Conservation (phyloP, 1,140 invertebrate genomes). For the Hylaeus anthracinus region DNA sequence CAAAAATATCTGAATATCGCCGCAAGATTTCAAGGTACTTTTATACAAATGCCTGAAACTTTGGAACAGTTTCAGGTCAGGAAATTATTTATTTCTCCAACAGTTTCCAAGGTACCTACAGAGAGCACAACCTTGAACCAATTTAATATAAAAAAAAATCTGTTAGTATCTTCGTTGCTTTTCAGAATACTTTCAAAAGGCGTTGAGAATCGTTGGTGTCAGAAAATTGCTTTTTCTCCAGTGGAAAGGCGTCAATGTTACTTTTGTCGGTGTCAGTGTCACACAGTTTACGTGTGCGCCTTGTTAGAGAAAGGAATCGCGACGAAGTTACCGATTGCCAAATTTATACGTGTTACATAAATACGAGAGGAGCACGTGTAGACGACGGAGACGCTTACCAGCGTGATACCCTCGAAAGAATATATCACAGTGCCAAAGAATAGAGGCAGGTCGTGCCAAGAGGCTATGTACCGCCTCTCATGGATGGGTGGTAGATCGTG, state of each 20-base stretch:
- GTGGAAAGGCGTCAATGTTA: too few relatives aligned
- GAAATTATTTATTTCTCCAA: too few relatives aligned
- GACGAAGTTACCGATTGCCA: background rate
- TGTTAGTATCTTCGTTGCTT: background rate
- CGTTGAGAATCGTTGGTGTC: too few relatives aligned
- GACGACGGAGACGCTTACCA: constrained; percentile 81
- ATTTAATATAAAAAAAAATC: too few relatives aligned
- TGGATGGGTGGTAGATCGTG: constrained; percentile 85
- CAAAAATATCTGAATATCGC: too few relatives aligned
- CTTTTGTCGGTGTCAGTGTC: background rate
- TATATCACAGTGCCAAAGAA: constrained; percentile 90
- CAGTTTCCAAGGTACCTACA: too few relatives aligned
- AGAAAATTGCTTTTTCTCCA: background rate
- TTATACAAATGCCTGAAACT: too few relatives aligned
- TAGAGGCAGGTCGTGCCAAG: constrained; percentile 84
- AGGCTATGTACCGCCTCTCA: constrained; percentile 81
- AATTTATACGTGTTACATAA: constrained; percentile 42
- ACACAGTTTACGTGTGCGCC: background rate
- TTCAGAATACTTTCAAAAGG: background rate
- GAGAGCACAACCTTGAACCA: too few relatives aligned
- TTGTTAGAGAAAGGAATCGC: background rate
- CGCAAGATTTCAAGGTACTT: too few relatives aligned
- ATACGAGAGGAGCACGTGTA: background rate
- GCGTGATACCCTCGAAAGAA: constrained; percentile 90
- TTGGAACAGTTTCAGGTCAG: too few relatives aligned